Base-by-base conservation (phyloP, 2,113 vertebrate species). In the Nettapus auritus region DNA sequence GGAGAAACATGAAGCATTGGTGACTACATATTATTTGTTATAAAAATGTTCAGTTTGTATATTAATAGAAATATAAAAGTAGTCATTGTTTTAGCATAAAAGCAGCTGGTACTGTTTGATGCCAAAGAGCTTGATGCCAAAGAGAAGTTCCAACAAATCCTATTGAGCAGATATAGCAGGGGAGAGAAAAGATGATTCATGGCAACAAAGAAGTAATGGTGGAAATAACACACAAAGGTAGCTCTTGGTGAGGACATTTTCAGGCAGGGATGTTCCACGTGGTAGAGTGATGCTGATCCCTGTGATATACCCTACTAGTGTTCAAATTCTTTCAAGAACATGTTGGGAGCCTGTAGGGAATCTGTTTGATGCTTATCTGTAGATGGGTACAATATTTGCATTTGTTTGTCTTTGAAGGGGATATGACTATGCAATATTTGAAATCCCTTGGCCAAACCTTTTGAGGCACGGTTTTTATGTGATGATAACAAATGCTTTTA, bases 21-120 rank as follows among this genome's bases (percentile, higher is more conserved):
- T 85, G 84, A 36, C 26, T 71, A 29, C 59, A 64, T 44, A 31
- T 33, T 74, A 19, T 57, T 94, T 93, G 73, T 67, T 94, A 76
- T 52, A 33, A 68, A 90, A 84, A 82, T 31, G 18, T 82, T 96
- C 89, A 75, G 14, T 59, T 88, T 90, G 5, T 90, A 5, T 55
- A 28, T 78, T 68, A 79, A 82, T 59, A 84, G 86, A 87, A 92
- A 46, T 68, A 34, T 23, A 66, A 36, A 87, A 93, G 42, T 26
- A 88, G 68, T 88, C 33, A 78, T 50, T 91, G 46, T 46, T 94
- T 94, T 60, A 63, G 60, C 46, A 71, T 83, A 53, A 70, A 93
- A 77, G 59, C 85, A 93, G 85, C 52, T 81, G 79, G 68, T 94
- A 6, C 8, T 59, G 78, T 46, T 74, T 78, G 36, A 33, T 66